Evolutionary conservation across 37 sponge, comb jelly and placozoan genomes (phyloP).

Genomic region (Ephydatia muelleri): DNA sequence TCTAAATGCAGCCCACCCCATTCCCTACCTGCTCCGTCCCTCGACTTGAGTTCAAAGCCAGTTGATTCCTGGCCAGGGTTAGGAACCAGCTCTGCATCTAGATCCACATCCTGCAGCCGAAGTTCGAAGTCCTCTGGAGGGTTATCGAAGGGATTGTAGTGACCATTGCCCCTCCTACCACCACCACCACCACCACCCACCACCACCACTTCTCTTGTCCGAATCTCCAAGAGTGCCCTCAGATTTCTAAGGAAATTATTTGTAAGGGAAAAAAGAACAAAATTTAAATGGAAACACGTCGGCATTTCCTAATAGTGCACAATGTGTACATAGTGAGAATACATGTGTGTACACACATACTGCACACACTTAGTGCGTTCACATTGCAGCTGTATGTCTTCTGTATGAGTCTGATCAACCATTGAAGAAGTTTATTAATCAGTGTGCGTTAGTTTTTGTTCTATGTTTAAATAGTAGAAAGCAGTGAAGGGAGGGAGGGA

Average conservation of each 20-base stretch:
- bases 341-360: not conserved
- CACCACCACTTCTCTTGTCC: not conserved
- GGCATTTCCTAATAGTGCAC: no score
- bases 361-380: no score
- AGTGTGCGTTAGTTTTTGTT: no score
- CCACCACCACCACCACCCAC: conserved; percentile 6
- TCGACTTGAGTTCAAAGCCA: conserved; percentile 51
- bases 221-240: not conserved
- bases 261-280: not conserved
- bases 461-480: no score
- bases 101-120: conserved; percentile 65
- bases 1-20: not conserved
- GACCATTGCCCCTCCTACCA: conserved; percentile 3
- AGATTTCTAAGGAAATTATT: not conserved
- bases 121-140: conserved; percentile 73
- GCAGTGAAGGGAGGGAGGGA: no score
- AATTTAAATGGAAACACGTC: no score
- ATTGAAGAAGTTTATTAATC: no score
- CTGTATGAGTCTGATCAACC: no score
- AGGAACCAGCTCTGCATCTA: conserved; percentile 65
- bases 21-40: conserved; percentile 1
- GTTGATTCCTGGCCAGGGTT: conserved; percentile 8
- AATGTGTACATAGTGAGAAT: not conserved
- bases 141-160: conserved; percentile 42
- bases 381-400: no score